Base-by-base conservation (phyloP, 2,888 invertebrate genomes). In the Trachelus troglodyta region DNA sequence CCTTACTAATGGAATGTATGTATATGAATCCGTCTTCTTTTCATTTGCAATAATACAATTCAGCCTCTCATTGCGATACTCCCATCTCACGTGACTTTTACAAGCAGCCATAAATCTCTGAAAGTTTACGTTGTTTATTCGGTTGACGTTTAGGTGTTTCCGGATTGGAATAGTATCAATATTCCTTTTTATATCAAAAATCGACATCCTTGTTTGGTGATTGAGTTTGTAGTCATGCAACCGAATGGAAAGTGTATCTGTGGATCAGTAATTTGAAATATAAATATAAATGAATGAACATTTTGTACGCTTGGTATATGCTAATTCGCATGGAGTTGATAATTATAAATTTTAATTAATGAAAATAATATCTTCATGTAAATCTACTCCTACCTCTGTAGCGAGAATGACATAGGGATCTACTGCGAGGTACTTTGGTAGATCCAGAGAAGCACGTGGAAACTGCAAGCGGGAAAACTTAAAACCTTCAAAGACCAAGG, bases 191-290 rank as follows among this genome's bases (percentile, higher is more conserved):
- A 23, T 9, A 56, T 56, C 9, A 23, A 9, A 6, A 56, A 56
- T 56, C 9, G 56, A 56, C 23, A 23, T 56, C 23, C 23, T 23
- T 23, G 6, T 40, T 56, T 23, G 2, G 9, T 6, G 23, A 23
- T 23, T 23, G 23, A 23, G 56, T 9, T 56, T 56, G 9, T 9
- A 23, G 23, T 9, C 23, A 15, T 56, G 56, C 23, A 23, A 56
- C 9, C 23, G 56, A 2, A 23, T 56, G 23, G 2, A 23, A 56
- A 2, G 56, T 56, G 40, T 6, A 56, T 56, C 56, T 56, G 56
- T 56, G 56, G 56, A 56, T 56, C 23, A 9, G 33, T n/a, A 4
- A 37, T 34, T 37, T 4, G 91, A 90, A 23, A 56, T 56, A 23
- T 6, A 15, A 56, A 56, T 56, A 56, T 9, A 2, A 9, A 9